Evolutionary conservation across 2,797 vertebrate genomes (phyloP).

Genomic region (Poecilia velifera): DNA sequence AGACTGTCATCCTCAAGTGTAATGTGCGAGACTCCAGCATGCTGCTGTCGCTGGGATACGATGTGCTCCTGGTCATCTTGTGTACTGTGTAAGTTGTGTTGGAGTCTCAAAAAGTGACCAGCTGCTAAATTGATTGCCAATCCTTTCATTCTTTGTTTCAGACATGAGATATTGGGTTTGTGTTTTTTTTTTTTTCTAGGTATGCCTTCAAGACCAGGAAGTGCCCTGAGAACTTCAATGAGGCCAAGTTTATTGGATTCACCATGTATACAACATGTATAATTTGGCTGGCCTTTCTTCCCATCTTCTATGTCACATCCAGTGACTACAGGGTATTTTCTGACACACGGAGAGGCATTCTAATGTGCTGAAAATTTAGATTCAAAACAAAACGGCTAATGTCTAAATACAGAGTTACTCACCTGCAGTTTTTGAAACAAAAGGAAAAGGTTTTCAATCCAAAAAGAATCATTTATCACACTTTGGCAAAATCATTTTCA

Average conservation of each 20-base stretch:
- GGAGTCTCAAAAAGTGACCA: neutral
- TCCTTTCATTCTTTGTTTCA: neutral
- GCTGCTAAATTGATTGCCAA: neutral
- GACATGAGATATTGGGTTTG: neutral
- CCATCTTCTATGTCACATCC: constrained; percentile 99
- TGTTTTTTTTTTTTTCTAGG: constrained; percentile 39
- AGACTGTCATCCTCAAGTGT: constrained; percentile 97
- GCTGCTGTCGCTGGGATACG: constrained; percentile 95
- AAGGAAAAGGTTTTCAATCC: neutral
- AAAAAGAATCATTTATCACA: neutral
- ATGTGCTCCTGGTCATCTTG: constrained; percentile 95
- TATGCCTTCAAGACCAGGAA: constrained; percentile 99
- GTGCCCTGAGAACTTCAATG: constrained; percentile 99
- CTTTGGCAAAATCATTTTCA: neutral
- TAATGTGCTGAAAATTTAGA: neutral
- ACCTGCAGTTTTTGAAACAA: neutral
- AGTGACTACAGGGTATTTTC: constrained; percentile 96
- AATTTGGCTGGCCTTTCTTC: constrained; percentile 99
- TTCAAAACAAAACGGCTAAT: neutral
- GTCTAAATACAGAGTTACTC: neutral
- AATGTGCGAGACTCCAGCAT: constrained; percentile 98
- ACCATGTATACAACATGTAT: constrained; percentile 99
- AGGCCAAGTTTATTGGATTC: constrained; percentile 99
- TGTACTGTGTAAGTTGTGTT: constrained; percentile 88
- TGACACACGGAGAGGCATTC: constrained; percentile 24